Percentiles rank a stretch among this genome's conserved stretches.
Conservation (phyloP, 2,888 invertebrate species). For the Hydroisotoma schaefferi region DNA sequence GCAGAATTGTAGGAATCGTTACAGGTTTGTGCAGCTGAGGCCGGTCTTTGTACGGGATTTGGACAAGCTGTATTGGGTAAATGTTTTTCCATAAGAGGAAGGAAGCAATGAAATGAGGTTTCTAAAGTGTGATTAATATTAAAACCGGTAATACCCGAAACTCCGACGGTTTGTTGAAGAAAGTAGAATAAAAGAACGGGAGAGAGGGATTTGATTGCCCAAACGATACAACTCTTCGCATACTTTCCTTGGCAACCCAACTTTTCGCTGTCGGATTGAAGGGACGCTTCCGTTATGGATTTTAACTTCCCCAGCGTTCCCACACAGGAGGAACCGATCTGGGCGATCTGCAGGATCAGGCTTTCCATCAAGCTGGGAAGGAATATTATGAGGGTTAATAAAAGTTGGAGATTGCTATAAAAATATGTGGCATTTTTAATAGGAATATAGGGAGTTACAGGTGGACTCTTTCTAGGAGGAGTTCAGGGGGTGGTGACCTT, state of each 20-base stretch:
- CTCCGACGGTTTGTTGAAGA: no score
- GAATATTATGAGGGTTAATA: background rate
- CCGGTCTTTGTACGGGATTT: no score
- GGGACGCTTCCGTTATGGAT: background rate
- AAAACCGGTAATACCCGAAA: no score
- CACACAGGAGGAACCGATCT: slow-evolving; percentile 29
- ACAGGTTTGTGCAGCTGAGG: no score
- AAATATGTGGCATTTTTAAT: background rate
- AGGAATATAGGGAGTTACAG: background rate
- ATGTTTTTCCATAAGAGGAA: no score
- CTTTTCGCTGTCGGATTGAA: background rate
- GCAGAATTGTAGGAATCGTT: background rate
- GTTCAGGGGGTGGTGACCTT: no score
- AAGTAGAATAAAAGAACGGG: slow-evolving; percentile 15
- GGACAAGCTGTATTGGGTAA: no score
- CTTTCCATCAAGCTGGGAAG: slow-evolving; percentile 26
- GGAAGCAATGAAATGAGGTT: no score
- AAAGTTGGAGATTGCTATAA: background rate
- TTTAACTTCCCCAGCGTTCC: background rate
- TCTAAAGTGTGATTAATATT: no score
- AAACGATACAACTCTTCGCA: slow-evolving; percentile 21
- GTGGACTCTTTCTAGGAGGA: background rate
- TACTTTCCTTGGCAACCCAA: slow-evolving; percentile 4
- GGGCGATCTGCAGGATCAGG: slow-evolving; percentile 25
- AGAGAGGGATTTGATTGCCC: slow-evolving; percentile 18